Evolutionary conservation across 2,113 vertebrate genomes (phyloP).

Genomic region (Opisthocomus hoazin): DNA sequence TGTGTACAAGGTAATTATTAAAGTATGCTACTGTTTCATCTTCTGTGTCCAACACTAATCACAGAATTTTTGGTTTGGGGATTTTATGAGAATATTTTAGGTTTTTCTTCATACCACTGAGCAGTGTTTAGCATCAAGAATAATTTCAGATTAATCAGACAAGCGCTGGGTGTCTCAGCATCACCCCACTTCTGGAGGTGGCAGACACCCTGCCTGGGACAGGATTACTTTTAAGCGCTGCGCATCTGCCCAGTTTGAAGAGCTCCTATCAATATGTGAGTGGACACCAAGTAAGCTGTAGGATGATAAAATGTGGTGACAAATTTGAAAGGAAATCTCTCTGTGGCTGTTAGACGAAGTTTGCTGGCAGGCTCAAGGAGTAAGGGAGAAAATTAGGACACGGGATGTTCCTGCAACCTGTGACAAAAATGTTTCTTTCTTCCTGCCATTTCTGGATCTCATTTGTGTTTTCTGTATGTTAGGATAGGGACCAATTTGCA

Average conservation of each 20-base stretch:
- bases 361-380: neutral
- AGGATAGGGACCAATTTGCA: neutral
- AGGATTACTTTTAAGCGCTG: neutral
- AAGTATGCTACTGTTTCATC: neutral
- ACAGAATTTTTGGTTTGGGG: neutral
- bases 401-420: neutral
- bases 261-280: neutral
- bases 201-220: neutral
- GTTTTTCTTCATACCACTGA: neutral
- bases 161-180: neutral
- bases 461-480: neutral
- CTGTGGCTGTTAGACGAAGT: neutral
- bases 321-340: neutral
- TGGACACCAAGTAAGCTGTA: neutral
- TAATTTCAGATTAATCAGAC: neutral
- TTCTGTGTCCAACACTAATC: neutral
- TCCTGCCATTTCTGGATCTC: neutral
- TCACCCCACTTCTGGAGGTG: neutral
- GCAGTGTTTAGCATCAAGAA: neutral
- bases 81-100: neutral
- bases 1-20: neutral
- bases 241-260: neutral
- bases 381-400: neutral
- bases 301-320: neutral
- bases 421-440: neutral